phyloP scores from a whole-genome alignment of 2,113 vertebrate species.

The Ictalurus furcatus region DNA sequence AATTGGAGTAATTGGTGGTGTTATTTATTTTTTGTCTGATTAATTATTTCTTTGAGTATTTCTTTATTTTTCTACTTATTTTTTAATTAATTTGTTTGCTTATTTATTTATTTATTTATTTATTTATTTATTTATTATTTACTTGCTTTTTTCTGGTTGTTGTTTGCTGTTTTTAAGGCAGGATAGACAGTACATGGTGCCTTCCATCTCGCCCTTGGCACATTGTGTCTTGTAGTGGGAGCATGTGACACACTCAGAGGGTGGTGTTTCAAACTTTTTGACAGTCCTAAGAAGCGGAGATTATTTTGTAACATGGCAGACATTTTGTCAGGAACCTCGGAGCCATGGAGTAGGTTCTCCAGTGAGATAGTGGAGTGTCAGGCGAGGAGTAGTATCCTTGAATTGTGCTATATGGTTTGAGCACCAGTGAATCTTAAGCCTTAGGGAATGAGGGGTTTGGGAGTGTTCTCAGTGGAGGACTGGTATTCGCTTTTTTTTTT shows the following conservation, averaged over 20 bases:
- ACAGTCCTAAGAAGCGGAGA: slow-evolving; percentile 19
- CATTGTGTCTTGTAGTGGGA: background rate
- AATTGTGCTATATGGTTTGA: slow-evolving; percentile 9
- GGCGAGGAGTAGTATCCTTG: slow-evolving; percentile 1
- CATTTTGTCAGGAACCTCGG: slow-evolving; percentile 33
- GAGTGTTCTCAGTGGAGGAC: background rate
- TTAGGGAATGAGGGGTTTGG: slow-evolving; percentile 11
- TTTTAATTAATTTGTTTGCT: background rate
- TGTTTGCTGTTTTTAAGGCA: background rate
- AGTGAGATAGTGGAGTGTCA: slow-evolving; percentile 19
- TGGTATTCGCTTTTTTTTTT: background rate
- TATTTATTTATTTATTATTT: too few species aligned
- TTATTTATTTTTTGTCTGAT: background rate
- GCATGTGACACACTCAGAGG: background rate
- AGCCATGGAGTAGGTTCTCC: background rate
- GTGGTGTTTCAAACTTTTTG: slow-evolving; percentile 18
- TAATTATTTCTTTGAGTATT: background rate
- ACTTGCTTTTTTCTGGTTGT: background rate
- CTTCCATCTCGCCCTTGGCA: background rate
- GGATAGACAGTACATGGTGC: background rate
- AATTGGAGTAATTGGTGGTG: background rate
- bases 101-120: background rate
- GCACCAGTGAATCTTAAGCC: slow-evolving; percentile 18
- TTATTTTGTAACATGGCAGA: slow-evolving; percentile 33
- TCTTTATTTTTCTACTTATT: background rate